Conservation (phyloP, 2,113 vertebrate species). For the Climacteris rufus region DNA sequence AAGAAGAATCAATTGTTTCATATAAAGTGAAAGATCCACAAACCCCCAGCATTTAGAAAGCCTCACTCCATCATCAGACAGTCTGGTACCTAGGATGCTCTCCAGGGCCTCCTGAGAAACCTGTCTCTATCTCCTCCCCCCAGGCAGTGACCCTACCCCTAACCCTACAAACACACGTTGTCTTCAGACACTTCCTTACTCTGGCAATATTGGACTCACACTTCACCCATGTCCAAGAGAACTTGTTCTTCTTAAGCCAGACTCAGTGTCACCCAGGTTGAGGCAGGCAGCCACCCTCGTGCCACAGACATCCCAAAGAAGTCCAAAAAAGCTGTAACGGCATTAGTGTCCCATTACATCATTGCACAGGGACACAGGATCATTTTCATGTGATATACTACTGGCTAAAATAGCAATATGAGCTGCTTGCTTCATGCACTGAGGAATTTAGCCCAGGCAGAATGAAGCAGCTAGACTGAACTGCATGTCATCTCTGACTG, state of each 20-base stretch:
- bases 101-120: neutral
- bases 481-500: neutral
- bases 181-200: neutral
- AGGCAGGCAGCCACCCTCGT: neutral
- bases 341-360: neutral
- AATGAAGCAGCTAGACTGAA: neutral
- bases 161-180: fast-evolving
- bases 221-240: neutral
- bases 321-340: neutral
- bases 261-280: neutral
- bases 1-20: neutral
- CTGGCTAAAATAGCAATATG: neutral
- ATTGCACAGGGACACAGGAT: neutral
- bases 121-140: neutral
- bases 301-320: neutral
- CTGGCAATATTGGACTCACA: neutral
- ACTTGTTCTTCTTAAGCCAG: neutral
- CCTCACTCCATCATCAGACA: neutral
- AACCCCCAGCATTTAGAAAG: neutral
- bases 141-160: neutral
- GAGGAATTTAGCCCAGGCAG: neutral
- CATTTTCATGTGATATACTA: neutral
- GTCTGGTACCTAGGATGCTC: neutral
- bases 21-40: neutral
- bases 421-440: neutral